Evolutionary conservation across 2,113 vertebrate genomes (phyloP).

Genomic region (Sinocyclocheilus grahami): DNA sequence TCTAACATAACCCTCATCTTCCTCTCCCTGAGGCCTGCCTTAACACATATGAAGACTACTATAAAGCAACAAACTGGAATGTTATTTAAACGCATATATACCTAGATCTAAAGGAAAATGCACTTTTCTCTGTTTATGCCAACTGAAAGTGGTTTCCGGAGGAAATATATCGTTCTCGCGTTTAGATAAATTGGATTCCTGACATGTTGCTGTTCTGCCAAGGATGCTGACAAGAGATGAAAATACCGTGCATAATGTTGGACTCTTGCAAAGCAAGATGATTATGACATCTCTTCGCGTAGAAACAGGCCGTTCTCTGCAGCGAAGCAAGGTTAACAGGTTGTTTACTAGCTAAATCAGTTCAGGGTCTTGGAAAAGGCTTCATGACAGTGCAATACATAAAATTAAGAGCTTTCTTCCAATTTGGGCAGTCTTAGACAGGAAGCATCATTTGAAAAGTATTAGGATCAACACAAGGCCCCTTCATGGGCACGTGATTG

Average conservation of each 20-base stretch:
- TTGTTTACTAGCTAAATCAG: constrained; percentile 29
- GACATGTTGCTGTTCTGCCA: constrained; percentile 52
- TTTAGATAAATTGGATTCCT: constrained; percentile 58
- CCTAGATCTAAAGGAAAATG: too few relatives aligned
- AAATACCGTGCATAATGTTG: constrained; percentile 39
- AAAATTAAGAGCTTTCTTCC: background rate
- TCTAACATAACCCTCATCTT: constrained; percentile 65
- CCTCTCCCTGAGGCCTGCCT: constrained; percentile 76
- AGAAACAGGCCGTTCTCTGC: constrained; percentile 43
- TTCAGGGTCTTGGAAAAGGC: background rate
- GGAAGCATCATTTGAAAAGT: background rate
- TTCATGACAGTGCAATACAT: background rate
- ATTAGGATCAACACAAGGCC: background rate
- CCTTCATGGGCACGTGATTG: background rate
- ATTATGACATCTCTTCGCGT: constrained; percentile 45
- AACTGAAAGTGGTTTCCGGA: background rate
- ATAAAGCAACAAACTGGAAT: constrained; percentile 42
- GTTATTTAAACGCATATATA: background rate
- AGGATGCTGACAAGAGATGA: constrained; percentile 38
- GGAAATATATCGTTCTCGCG: constrained; percentile 53
- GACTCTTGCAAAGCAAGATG: constrained; percentile 45
- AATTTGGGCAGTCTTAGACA: background rate
- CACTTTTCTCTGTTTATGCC: constrained; percentile 9
- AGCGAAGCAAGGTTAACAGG: constrained; percentile 11
- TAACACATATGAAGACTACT: constrained; percentile 63